phyloP scores from a whole-genome alignment of 2,888 invertebrate genomes.

The Tenthredo scrophulariae region DNA sequence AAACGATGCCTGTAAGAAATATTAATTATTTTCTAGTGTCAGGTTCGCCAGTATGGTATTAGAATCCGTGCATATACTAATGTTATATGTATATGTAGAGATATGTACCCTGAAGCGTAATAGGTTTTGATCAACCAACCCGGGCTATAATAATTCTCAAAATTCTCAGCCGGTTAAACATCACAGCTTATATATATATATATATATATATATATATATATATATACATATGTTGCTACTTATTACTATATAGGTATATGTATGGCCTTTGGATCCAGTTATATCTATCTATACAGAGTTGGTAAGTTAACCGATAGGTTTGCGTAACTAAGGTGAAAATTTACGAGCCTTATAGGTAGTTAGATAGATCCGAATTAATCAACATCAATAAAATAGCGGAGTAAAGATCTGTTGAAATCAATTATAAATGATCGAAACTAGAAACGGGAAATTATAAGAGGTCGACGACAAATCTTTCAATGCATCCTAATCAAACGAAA shows the following conservation, averaged over 20 bases:
- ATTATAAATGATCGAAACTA: conserved; percentile 1
- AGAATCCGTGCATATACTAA: not conserved
- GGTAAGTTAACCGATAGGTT: not conserved
- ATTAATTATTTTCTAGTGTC: conserved; percentile 35
- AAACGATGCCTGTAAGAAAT: conserved; percentile 14
- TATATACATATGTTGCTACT: not conserved
- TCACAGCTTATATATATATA: not conserved
- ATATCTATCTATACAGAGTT: not conserved
- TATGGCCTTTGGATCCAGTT: conserved; percentile 32
- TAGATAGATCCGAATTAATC: conserved; percentile 29
- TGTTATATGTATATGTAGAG: not conserved
- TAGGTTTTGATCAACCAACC: conserved; percentile 23
- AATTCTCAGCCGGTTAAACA: conserved; percentile 19
- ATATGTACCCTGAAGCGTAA: conserved; percentile 40
- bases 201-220: not conserved
- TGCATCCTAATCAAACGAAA: not conserved
- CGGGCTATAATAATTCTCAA: conserved; percentile 43
- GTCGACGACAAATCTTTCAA: conserved; percentile 4
- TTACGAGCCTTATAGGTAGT: conserved; percentile 8
- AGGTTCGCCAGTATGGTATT: not conserved
- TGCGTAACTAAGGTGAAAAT: conserved; percentile 39
- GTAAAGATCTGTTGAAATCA: conserved; percentile 20
- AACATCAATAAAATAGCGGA: conserved; percentile 35
- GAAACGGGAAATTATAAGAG: conserved; percentile 14
- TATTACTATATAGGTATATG: too few species aligned